A percentile compares a stretch with the other conserved stretches of the same genome.
Conservation (phyloP, 1,140 invertebrate species). For the Lordiphosa mommai region DNA sequence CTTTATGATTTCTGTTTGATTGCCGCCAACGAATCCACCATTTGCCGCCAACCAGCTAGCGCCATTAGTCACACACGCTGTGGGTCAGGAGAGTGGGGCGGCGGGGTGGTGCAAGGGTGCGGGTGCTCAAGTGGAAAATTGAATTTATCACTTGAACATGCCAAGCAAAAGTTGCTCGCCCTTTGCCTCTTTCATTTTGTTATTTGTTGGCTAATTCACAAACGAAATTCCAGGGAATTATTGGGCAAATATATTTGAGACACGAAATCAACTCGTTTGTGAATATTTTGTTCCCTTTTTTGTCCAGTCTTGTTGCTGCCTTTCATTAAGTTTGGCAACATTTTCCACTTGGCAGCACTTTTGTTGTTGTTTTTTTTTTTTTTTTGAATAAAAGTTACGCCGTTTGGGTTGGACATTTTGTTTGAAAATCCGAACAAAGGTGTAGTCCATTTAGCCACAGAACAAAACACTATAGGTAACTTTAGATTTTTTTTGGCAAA, state of each 20-base stretch:
- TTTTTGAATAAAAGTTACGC: constrained; percentile 20
- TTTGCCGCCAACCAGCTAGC: constrained; percentile 48
- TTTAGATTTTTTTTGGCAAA: too few relatives aligned
- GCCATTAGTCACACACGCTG: constrained; percentile 66
- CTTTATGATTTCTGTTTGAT: constrained; percentile 77
- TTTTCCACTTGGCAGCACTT: constrained; percentile 47
- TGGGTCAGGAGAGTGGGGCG: not conserved
- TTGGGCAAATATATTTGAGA: constrained; percentile 63
- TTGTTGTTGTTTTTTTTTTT: constrained; percentile 5
- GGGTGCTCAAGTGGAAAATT: constrained; percentile 75
- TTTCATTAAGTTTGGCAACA: constrained; percentile 45
- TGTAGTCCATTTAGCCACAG: too few relatives aligned
- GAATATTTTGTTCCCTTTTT: constrained; percentile 34
- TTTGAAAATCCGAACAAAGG: too few relatives aligned
- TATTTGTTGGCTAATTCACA: constrained; percentile 45
- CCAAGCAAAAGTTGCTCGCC: constrained; percentile 45
- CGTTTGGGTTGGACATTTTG: constrained; percentile 39
- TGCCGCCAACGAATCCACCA: constrained; percentile 36
- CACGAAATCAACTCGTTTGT: constrained; percentile 76
- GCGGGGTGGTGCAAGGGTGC: constrained; percentile 11
- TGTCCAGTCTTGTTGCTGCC: not conserved
- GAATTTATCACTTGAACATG: constrained; percentile 78
- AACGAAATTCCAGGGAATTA: constrained; percentile 36
- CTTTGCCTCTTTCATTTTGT: constrained; percentile 8
- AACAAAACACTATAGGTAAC: too few relatives aligned